These are phyloP conservation scores for Melanotaenia trifasciata DNA, from an alignment of 2,797 vertebrate species.

Conservation along the genomic window DNA sequence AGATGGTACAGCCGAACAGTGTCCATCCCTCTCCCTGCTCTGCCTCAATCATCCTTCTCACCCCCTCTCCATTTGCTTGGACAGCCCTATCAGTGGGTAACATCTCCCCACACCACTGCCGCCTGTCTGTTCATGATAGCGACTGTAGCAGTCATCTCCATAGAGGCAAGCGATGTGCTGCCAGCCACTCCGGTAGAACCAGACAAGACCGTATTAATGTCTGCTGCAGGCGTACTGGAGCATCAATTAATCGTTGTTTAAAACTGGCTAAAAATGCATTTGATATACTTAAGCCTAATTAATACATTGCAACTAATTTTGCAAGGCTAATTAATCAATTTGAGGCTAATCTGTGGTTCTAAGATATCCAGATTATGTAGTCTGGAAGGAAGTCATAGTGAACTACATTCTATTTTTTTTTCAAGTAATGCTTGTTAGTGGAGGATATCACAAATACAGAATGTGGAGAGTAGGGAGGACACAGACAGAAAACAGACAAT, in stretches of 20 bases:
- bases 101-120: conserved; percentile 69
- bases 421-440: conserved; percentile 16
- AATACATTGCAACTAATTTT: conserved; percentile 80
- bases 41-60: conserved; percentile 54
- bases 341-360: conserved; percentile 59
- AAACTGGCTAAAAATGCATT: conserved; percentile 71
- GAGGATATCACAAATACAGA: conserved; percentile 12
- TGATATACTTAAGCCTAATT: conserved; percentile 81
- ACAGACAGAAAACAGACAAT: conserved; percentile 6
- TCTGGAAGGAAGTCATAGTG: conserved; percentile 37
- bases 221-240: conserved; percentile 65
- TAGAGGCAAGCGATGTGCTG: conserved; percentile 67
- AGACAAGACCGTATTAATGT: conserved; percentile 71
- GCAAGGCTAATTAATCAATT: conserved; percentile 80
- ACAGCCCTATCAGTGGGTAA: conserved; percentile 73
- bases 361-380: conserved; percentile 67
- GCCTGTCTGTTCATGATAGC: conserved; percentile 69
- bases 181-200: conserved; percentile 65
- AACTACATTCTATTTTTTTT: conserved; percentile 40
- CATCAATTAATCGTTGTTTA: conserved; percentile 81
- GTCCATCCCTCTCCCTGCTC: conserved; percentile 61
- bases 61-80: conserved; percentile 59
- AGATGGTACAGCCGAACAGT: conserved; percentile 78
- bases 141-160: conserved; percentile 57
- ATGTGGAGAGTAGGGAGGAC: background rate